Percentiles rank a stretch among this genome's conserved stretches.
phyloP scores from a whole-genome alignment of 35 echinoderm and acorn worm species.

The Apostichopus japonicus region DNA sequence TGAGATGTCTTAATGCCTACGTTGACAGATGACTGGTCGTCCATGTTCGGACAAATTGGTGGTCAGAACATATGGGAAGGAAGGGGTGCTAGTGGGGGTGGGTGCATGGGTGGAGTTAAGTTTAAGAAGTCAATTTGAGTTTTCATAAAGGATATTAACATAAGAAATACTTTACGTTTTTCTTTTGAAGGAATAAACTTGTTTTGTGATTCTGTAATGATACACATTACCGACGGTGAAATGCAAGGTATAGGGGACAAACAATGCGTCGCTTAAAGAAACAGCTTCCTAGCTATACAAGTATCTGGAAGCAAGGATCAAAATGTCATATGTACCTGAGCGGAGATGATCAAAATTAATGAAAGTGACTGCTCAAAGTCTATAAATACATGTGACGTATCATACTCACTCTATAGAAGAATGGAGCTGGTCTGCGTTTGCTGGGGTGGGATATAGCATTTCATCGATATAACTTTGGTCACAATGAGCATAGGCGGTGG shows the following conservation, averaged over 20 bases:
- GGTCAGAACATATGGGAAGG: no score
- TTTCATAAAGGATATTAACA: no score
- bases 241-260: neutral
- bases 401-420: conserved; percentile 59
- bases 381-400: neutral
- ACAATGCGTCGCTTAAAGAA: neutral
- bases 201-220: no score
- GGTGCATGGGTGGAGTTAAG: no score
- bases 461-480: conserved; percentile 67
- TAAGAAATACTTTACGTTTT: no score
- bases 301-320: neutral
- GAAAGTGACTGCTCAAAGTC: neutral
- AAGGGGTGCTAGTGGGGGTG: no score
- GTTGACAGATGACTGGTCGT: no score
- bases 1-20: no score
- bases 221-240: no score
- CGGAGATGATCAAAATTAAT: neutral
- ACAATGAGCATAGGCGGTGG: conserved; percentile 69
- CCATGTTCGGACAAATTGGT: no score
- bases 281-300: neutral
- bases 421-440: conserved; percentile 65
- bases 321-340: neutral
- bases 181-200: no score
- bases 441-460: conserved; percentile 60
- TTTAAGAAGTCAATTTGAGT: no score